phyloP scores from a whole-genome alignment of 2,113 vertebrate species.

The Protomyctophum bolini region DNA sequence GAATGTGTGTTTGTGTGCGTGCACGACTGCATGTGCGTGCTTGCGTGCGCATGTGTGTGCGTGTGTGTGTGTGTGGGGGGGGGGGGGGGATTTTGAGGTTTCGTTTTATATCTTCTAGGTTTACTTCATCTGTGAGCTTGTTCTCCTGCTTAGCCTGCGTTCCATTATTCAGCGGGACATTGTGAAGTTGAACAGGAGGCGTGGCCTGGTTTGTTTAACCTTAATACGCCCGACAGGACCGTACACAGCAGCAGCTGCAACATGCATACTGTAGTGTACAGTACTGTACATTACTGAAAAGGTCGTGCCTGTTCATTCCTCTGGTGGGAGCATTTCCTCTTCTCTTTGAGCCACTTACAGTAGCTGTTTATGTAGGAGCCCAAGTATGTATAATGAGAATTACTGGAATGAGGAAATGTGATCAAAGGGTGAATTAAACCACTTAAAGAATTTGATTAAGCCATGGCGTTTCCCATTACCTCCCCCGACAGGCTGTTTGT shows the following conservation, averaged over 20 bases:
- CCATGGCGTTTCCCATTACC: slow-evolving; percentile 6
- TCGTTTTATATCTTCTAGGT: slow-evolving; percentile 53
- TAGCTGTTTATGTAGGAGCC: neutral
- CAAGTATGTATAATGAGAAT: neutral
- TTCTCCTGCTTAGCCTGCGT: slow-evolving; percentile 38
- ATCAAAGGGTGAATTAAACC: slow-evolving; percentile 15
- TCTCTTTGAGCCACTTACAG: neutral
- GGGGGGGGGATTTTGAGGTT: slow-evolving; percentile 22
- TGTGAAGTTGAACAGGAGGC: slow-evolving; percentile 7
- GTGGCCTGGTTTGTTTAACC: slow-evolving; percentile 5
- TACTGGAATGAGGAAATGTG: neutral
- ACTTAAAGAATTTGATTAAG: slow-evolving; percentile 14
- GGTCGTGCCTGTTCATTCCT: neutral
- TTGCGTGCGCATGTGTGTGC: no score
- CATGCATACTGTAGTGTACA: no score
- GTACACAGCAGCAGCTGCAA: neutral
- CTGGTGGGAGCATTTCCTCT: neutral
- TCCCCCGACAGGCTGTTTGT: neutral
- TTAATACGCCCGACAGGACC: neutral
- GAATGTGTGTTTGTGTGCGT: neutral
- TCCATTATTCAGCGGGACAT: slow-evolving; percentile 46
- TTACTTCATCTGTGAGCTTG: slow-evolving; percentile 54
- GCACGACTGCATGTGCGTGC: no score
- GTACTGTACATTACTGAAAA: no score
- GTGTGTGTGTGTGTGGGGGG: neutral